Percentiles rank a stretch among this genome's conserved stretches.
phyloP scores from a whole-genome alignment of 2,113 vertebrate species.

The Elgaria multicarinata region DNA sequence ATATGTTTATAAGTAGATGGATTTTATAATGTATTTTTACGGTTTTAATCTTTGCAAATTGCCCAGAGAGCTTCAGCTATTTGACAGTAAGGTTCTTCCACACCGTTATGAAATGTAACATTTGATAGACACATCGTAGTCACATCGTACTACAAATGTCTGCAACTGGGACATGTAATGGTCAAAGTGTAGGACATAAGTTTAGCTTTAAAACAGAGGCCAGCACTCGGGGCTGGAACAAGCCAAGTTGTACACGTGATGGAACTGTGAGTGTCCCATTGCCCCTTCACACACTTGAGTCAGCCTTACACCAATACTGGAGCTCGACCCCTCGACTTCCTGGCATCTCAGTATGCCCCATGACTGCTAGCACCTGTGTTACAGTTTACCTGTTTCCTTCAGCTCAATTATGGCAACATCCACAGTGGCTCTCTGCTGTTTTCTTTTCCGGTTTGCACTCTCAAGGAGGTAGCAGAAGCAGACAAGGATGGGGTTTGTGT shows the following conservation, averaged over 20 bases:
- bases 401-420: background rate
- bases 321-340: background rate
- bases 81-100: too few species aligned
- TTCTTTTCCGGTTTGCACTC: constrained; percentile 46
- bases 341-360: background rate
- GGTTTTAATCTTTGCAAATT: too few species aligned
- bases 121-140: too few species aligned
- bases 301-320: background rate
- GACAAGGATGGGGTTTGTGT: constrained; percentile 87
- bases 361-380: background rate
- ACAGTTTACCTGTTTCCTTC: constrained; percentile 44
- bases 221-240: background rate
- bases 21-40: too few species aligned
- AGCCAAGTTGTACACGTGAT: background rate
- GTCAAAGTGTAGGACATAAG: background rate
- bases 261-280: background rate
- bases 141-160: background rate
- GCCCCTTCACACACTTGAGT: background rate
- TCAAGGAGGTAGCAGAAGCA: constrained; percentile 88
- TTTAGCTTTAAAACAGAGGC: too few species aligned
- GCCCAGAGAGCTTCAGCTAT: too few species aligned
- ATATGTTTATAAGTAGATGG: too few species aligned
- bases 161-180: background rate
- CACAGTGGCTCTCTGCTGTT: background rate
- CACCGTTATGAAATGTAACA: background rate